phyloP scores from a whole-genome alignment of 2,113 vertebrate genomes.

The Danio rerio region GRCz12tu NC_133188.1:47163001-47163500 shows the following conservation, averaged over 20 bases:
- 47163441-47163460: too few species aligned
- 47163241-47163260: neutral
- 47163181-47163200: neutral
- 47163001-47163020: slow-evolving; percentile 27
- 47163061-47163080: slow-evolving; percentile 33
- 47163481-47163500: too few species aligned
- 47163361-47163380: neutral
- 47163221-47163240: neutral
- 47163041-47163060: neutral
- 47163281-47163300: neutral
- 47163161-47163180: neutral
- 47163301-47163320: neutral
- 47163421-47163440: too few species aligned
- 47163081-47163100: neutral
- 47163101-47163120: neutral
- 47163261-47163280: slow-evolving; percentile 19
- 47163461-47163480: too few species aligned
- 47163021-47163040: neutral
- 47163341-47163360: neutral
- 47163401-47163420: too few species aligned
- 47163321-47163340: neutral
- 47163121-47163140: neutral
- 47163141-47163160: neutral
- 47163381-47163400: neutral
- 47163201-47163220: neutral